Percentiles rank a stretch among this genome's conserved stretches.
These are phyloP conservation scores for Taphrorychus bicolor DNA, from an alignment of 2,888 invertebrate species.

Conservation along the genomic window DNA sequence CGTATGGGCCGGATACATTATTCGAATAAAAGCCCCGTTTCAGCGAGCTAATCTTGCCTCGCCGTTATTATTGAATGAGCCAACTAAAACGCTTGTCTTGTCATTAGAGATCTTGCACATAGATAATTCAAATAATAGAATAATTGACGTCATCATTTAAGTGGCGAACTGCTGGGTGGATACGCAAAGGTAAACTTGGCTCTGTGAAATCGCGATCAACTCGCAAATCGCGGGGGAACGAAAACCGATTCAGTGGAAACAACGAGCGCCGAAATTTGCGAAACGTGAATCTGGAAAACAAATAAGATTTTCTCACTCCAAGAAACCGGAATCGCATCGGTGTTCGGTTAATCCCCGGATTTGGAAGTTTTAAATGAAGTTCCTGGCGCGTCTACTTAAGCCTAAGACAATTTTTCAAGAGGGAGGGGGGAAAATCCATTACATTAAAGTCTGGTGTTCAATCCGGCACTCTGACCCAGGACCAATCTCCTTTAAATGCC, in stretches of 20 bases:
- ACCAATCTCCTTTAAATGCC: slow-evolving; percentile 53
- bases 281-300: slow-evolving; percentile 46
- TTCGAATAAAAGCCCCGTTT: neutral
- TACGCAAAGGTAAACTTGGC: neutral
- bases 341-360: slow-evolving; percentile 8
- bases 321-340: slow-evolving; percentile 45
- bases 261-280: slow-evolving; percentile 38
- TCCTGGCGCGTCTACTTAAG: neutral
- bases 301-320: slow-evolving; percentile 41
- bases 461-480: slow-evolving; percentile 47
- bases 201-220: neutral
- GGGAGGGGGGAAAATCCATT: slow-evolving; percentile 24
- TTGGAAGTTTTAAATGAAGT: slow-evolving; percentile 11
- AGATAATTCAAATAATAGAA: slow-evolving; percentile 5
- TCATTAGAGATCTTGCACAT: neutral
- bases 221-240: neutral
- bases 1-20: neutral
- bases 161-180: neutral
- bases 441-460: slow-evolving; percentile 34
- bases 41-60: slow-evolving; percentile 1
- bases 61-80: neutral
- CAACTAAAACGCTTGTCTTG: slow-evolving; percentile 8
- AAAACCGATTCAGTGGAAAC: slow-evolving; percentile 5
- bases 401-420: slow-evolving; percentile 18
- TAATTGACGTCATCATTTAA: slow-evolving; percentile 4